Percentiles rank a stretch among this genome's conserved stretches.
Conservation (phyloP, 2,888 invertebrate species). For the Dicyrtomina minuta region DNA sequence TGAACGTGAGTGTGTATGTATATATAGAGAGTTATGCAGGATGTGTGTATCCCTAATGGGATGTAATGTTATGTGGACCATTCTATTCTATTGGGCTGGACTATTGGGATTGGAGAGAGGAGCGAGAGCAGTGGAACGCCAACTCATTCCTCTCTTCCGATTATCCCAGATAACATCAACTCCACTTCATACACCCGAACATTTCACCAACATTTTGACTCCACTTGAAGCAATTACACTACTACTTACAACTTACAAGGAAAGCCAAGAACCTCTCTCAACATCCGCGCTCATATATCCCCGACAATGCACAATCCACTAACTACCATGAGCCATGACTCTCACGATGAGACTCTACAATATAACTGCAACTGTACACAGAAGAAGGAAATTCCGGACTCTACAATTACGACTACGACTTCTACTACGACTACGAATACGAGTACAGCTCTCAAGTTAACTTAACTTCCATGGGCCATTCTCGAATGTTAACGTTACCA, state of each 20-base stretch:
- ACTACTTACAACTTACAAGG: slow-evolving; percentile 47
- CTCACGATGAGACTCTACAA: background rate
- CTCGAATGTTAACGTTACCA: background rate
- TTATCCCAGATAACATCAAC: slow-evolving; percentile 49
- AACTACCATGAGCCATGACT: background rate
- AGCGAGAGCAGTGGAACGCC: background rate
- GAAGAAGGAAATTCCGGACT: background rate
- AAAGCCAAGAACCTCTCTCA: slow-evolving; percentile 37
- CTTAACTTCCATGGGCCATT: slow-evolving; percentile 24
- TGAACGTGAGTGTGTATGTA: background rate
- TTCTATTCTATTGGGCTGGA: background rate
- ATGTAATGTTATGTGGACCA: background rate
- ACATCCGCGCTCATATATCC: slow-evolving; percentile 24
- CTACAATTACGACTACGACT: slow-evolving; percentile 5
- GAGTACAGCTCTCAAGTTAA: slow-evolving; percentile 2
- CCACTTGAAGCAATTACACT: slow-evolving; percentile 53
- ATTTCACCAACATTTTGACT: slow-evolving; percentile 43
- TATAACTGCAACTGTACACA: too few relatives aligned
- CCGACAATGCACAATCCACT: too few relatives aligned
- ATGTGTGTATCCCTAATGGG: too few relatives aligned
- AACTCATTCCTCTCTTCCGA: slow-evolving; percentile 36
- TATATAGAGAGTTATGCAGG: too few relatives aligned
- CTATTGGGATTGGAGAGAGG: background rate
- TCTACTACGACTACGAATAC: too few relatives aligned
- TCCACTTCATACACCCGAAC: slow-evolving; percentile 37